Evolutionary conservation across 2,888 invertebrate species (phyloP).

Genomic region (Eupelmus urozonus): DNA sequence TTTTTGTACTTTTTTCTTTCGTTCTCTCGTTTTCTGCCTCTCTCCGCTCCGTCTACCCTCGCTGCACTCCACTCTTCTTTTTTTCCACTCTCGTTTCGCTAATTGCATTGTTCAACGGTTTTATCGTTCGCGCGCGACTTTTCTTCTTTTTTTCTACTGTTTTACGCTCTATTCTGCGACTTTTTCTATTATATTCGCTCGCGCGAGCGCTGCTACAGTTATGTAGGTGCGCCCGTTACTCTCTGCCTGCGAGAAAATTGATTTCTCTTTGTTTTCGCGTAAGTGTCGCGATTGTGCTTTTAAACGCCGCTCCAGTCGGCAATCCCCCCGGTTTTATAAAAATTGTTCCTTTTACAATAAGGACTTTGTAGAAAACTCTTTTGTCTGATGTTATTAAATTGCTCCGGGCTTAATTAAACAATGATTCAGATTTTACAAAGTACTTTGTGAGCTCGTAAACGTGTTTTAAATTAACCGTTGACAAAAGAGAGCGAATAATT

Average conservation of each 20-base stretch:
- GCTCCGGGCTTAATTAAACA: too few relatives aligned
- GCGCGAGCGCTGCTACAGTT: too few relatives aligned
- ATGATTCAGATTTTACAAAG: too few relatives aligned
- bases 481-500: too few relatives aligned
- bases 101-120: constrained; percentile 39
- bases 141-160: too few relatives aligned
- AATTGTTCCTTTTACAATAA: too few relatives aligned
- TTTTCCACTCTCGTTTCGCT: constrained; percentile 27
- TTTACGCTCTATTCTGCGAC: not conserved
- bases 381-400: too few relatives aligned
- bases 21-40: not conserved
- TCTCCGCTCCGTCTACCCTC: not conserved
- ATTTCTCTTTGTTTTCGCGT: not conserved
- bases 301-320: too few relatives aligned
- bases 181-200: not conserved
- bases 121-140: not conserved
- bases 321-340: too few relatives aligned
- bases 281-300: not conserved
- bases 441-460: too few relatives aligned
- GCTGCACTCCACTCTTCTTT: constrained; percentile 1
- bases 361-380: too few relatives aligned
- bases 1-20: constrained; percentile 11
- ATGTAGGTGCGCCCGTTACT: not conserved
- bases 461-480: too few relatives aligned
- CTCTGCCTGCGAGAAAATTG: not conserved